Percentiles rank a stretch among this genome's conserved stretches.
These are phyloP conservation scores for Intellagama lesueurii DNA, from an alignment of 2,797 vertebrate genomes.

Conservation along the genomic window DNA sequence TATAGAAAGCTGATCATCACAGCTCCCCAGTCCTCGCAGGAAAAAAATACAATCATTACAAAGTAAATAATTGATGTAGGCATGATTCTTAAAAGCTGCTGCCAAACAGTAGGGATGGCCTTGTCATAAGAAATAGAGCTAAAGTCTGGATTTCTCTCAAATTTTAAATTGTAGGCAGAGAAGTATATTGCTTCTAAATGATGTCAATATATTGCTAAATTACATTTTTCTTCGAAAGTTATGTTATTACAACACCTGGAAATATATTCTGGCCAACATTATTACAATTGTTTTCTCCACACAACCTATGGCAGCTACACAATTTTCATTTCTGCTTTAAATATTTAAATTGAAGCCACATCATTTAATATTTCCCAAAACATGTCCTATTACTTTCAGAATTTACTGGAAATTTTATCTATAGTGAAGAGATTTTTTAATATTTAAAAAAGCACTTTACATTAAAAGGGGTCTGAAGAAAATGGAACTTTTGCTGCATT, in stretches of 20 bases:
- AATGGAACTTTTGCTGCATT: not conserved
- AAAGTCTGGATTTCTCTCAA: too few relatives aligned
- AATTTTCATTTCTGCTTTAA: slow-evolving; percentile 61
- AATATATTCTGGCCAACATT: not conserved
- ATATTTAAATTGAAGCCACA: slow-evolving; percentile 66
- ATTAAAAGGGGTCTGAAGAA: not conserved
- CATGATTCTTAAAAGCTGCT: too few relatives aligned
- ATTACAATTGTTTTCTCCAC: slow-evolving; percentile 43
- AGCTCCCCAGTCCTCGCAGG: too few relatives aligned
- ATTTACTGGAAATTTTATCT: not conserved
- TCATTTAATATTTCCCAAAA: slow-evolving; percentile 45
- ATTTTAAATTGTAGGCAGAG: too few relatives aligned
- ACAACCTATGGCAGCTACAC: slow-evolving; percentile 48
- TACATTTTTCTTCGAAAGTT: slow-evolving; percentile 43
- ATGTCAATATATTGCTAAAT: not conserved
- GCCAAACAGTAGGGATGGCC: too few relatives aligned
- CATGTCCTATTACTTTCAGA: slow-evolving; percentile 4
- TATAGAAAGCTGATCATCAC: too few relatives aligned
- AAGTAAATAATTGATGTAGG: too few relatives aligned
- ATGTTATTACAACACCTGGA: slow-evolving; percentile 26
- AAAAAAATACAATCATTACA: too few relatives aligned
- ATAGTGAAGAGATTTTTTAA: too few relatives aligned
- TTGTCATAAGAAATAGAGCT: too few relatives aligned
- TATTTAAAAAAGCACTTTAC: too few relatives aligned
- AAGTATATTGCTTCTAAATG: too few relatives aligned